phyloP scores from a whole-genome alignment of 2,888 invertebrate genomes.

The Bellardia pandia region DNA sequence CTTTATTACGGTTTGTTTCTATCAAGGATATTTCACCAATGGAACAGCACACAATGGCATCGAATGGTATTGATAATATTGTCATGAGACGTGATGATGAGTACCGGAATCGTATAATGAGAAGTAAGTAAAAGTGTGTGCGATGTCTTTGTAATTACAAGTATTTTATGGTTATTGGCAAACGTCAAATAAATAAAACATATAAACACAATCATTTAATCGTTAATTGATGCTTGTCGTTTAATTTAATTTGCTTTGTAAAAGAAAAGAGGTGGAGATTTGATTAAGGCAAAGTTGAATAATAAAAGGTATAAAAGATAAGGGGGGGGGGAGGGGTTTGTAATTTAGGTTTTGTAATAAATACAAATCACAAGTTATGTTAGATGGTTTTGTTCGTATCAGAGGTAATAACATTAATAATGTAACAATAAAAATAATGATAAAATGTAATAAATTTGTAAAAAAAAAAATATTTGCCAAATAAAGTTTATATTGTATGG shows the following conservation, averaged over 20 bases:
- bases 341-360: too few species aligned
- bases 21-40: slow-evolving; percentile 77
- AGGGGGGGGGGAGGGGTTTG: too few species aligned
- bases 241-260: background rate
- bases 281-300: too few species aligned
- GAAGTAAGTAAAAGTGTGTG: slow-evolving; percentile 72
- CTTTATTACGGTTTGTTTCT: slow-evolving; percentile 16
- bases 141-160: background rate
- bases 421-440: too few species aligned
- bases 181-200: slow-evolving; percentile 36
- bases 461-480: too few species aligned
- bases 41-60: slow-evolving; percentile 75
- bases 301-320: too few species aligned
- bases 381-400: too few species aligned
- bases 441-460: too few species aligned
- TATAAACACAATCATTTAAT: slow-evolving; percentile 2
- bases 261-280: too few species aligned
- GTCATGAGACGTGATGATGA: slow-evolving; percentile 77
- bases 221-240: slow-evolving; percentile 13
- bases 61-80: slow-evolving; percentile 76
- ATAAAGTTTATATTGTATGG: too few species aligned
- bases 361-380: too few species aligned
- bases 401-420: too few species aligned
- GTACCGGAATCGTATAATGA: slow-evolving; percentile 77
- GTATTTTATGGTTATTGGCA: slow-evolving; percentile 34